These are phyloP conservation scores for Enteromius argenteus DNA, from an alignment of 2,797 vertebrate genomes.

Conservation along the genomic window DNA sequence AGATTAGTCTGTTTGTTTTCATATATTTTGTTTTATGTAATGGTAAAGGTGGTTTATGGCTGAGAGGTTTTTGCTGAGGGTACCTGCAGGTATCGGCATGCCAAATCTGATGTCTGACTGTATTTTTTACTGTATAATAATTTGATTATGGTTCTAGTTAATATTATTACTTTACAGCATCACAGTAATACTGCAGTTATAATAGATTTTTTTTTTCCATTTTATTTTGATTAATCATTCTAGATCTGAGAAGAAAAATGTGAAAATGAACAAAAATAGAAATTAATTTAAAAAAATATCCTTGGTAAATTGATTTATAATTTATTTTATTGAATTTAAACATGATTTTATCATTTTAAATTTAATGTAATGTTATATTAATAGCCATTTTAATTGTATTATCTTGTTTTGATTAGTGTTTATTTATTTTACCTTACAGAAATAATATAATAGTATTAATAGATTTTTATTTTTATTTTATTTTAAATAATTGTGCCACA, in stretches of 20 bases:
- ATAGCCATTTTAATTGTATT: no score
- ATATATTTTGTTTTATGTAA: background rate
- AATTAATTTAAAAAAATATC: no score
- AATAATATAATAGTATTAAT: no score
- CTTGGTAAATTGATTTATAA: no score
- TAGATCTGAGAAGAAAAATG: background rate
- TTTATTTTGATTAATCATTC: background rate
- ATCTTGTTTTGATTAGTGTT: no score
- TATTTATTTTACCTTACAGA: no score
- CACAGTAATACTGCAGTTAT: background rate
- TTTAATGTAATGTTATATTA: no score
- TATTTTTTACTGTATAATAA: background rate
- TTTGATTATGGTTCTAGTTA: background rate
- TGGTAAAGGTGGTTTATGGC: background rate
- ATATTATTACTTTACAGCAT: background rate
- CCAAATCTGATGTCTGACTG: background rate
- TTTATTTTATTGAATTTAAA: no score
- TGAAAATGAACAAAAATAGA: no score
- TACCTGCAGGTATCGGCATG: background rate
- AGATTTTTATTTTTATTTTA: background rate
- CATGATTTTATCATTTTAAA: no score
- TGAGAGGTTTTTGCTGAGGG: background rate
- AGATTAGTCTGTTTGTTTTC: background rate
- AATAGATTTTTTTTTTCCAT: background rate
- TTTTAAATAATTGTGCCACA: background rate